phyloP scores from a whole-genome alignment of 2,797 vertebrate species.

The Psittacula echo region DNA sequence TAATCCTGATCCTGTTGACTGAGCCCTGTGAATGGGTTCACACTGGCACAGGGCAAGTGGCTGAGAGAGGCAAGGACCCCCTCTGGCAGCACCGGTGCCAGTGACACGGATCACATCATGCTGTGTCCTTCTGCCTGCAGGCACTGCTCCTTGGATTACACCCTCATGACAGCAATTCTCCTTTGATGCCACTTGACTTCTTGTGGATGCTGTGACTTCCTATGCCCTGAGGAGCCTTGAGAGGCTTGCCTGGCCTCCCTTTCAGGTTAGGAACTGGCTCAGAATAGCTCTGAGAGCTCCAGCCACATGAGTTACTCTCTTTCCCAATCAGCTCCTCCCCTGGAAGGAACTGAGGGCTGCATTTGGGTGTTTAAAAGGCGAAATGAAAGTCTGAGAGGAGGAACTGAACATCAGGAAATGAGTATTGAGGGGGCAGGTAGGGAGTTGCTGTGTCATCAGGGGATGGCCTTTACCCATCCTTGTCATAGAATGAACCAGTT shows the following conservation, averaged over 20 bases:
- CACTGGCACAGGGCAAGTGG: fast-evolving
- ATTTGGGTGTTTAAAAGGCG: not conserved
- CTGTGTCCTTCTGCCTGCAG: not conserved
- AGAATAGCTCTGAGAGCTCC: not conserved
- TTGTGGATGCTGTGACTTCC: not conserved
- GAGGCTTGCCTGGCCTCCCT: not conserved
- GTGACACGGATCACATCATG: not conserved
- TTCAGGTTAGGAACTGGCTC: not conserved
- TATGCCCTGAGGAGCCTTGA: not conserved
- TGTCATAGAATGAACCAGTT: not conserved
- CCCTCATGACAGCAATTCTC: not conserved
- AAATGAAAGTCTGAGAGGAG: not conserved
- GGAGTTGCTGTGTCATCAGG: not conserved
- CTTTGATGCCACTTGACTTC: not conserved
- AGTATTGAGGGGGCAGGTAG: not conserved
- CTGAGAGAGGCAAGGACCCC: not conserved
- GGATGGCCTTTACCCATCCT: not conserved
- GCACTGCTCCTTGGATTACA: not conserved
- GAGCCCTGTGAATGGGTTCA: not conserved
- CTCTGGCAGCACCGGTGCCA: not conserved
- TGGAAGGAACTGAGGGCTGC: not conserved
- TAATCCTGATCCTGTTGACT: not conserved
- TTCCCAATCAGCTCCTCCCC: fast-evolving
- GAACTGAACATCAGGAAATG: not conserved
- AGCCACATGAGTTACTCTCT: not conserved